Evolutionary conservation across 2,113 vertebrate genomes (phyloP), one percentile per base, ranked within the genome.

Genomic region (Tragelaphus buxtoni): DNA sequence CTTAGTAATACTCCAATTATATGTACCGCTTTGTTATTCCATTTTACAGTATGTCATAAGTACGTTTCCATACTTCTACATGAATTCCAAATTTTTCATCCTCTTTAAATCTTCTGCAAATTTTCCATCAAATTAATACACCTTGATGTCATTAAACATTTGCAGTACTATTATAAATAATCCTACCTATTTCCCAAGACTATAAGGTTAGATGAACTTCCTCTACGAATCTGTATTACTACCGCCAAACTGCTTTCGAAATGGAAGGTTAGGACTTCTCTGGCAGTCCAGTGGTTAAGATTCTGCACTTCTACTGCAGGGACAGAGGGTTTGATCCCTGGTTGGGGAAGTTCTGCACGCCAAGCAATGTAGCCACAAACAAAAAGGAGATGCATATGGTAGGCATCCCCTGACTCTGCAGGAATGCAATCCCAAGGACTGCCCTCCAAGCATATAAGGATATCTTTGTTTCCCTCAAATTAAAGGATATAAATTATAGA

Each of bases 31-130:
- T 92, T 76, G 53, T 49, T 49, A 83, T 39, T 79, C 88, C 30
- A 88, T 69, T 95, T 95, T 47, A 77, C 1, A 77, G 55, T 72
- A 61, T 82, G 39, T 79, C 51, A 74, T 93, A 79, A 79, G 20
- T 39, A 18, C 53, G 14, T 79, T 94, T 95, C 12, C 22, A 79
- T 86, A 87, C 79, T 94, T 95, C 55, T 84, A 63, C 11, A 47
- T 39, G 9, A 35, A 83, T 53, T 72, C 14, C 13, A 94, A 91
- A 51, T 10, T 85, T 85, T 84, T 84, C 39, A 77, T 56, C 8
- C 51, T 88, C 80, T 80, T 47, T 63, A 95, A 94, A 87, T 88
- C 35, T 49, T 84, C n/a, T 87, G 28, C 28, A 91, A 92, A 83
- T 28, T 83, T 95, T n/a, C 55, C 45, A 80, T 80, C 30, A 60